Evolutionary conservation across 2,888 invertebrate species (phyloP), one percentile per base, ranked within the genome.

Genomic region (Neocrepidodera transversa): DNA sequence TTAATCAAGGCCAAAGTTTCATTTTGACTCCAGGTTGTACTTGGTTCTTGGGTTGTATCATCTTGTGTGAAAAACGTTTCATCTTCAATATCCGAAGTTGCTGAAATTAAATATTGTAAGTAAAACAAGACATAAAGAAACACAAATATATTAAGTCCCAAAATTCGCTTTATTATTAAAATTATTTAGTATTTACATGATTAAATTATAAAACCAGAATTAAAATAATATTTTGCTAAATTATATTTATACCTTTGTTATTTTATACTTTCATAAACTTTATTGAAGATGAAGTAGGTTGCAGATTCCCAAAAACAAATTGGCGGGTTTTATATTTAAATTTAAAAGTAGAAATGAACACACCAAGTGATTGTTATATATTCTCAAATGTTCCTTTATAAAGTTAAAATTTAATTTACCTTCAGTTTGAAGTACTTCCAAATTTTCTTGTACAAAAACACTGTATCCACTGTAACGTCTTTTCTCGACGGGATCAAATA

Each of bases 1-100:
- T 62, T 62, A 36, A 62, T 62, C 2, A 62, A 32, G 2, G 62
- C 62, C 13, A 62, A 28, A 1, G 62, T 59, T 45, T 62, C 62
- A 11, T 47, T 58, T 49, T 56, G 62, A 13, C 17, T 62, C 62
- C 62, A 62, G 20, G 40, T 56, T 7, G 58, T 54, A 20, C 30
- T 28, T 11, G 40, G n/a, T 49, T 43, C 56, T 52, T 52, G 48
- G n/a, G 30, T 32, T 26, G 13, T 18, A 36, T 40, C 48, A 10
- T 28, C 47, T 28, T 47, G 20, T 1, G 4, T 26, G 7, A 35
- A 8, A 32, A 40, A 6, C n/a, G 20, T 14, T 10, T 50, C 58
- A 2, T 62, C 62, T n/a, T 55, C 52, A 48, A 28, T 32, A 38
- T 48, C 47, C 13, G 23, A 32, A 16, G 4, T 26, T 23, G 20